Percentiles rank a stretch among this genome's conserved stretches.
phyloP scores from a whole-genome alignment of 2,888 invertebrate genomes.

The Lasius fuliginosus region DNA sequence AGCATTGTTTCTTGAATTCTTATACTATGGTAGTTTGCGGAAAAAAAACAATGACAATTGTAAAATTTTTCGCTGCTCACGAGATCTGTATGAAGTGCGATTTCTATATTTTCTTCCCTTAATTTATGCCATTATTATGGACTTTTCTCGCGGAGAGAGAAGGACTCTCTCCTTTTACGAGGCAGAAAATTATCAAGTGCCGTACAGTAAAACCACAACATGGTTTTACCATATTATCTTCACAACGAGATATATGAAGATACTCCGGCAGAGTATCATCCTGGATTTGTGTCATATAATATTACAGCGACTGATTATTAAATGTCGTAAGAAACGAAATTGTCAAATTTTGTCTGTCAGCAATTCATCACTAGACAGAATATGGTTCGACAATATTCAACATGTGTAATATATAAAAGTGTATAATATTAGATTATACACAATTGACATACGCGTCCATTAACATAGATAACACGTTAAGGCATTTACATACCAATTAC shows the following conservation, averaged over 20 bases:
- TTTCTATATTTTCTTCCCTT: background rate
- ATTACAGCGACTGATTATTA: background rate
- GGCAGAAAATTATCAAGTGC: background rate
- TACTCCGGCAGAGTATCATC: background rate
- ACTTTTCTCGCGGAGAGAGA: background rate
- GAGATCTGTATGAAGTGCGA: background rate
- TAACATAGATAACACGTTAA: background rate
- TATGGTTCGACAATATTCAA: background rate
- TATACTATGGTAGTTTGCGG: background rate
- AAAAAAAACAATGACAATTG: background rate
- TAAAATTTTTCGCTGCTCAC: background rate
- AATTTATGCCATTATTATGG: background rate
- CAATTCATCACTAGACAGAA: background rate
- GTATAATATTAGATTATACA: background rate
- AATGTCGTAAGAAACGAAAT: background rate
- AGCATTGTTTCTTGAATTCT: background rate
- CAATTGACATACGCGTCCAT: background rate
- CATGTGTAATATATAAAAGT: background rate
- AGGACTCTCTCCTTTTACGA: background rate
- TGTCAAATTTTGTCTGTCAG: background rate
- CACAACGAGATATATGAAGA: background rate
- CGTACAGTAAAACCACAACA: background rate
- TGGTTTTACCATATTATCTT: background rate
- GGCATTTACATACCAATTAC: background rate
- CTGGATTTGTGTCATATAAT: background rate